Percentiles rank a stretch among this genome's conserved stretches.
Conservation (phyloP, 2,797 vertebrate genomes). For the Caiman crocodilus region DNA sequence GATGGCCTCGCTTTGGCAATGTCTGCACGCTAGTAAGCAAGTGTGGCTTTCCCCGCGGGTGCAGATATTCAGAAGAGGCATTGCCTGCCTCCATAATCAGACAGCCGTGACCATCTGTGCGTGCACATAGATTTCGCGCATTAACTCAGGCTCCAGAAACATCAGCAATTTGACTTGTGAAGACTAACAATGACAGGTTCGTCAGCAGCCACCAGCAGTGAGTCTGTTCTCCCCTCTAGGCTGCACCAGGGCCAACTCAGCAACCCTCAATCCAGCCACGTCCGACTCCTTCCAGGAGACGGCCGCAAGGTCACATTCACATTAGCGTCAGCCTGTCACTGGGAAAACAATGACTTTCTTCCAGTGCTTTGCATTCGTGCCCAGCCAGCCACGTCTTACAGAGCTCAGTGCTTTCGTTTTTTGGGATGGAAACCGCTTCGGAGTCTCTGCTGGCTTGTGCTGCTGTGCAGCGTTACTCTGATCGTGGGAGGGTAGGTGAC, state of each 20-base stretch:
- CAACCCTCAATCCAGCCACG: fast-evolving
- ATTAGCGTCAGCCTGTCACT: neutral
- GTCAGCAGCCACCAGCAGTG: neutral
- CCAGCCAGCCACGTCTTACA: neutral
- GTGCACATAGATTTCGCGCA: neutral
- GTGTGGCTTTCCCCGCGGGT: neutral
- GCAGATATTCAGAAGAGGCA: neutral
- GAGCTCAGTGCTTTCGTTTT: neutral
- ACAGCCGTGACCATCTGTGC: neutral
- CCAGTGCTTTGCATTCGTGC: neutral
- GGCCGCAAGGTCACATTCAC: neutral
- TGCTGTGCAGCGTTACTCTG: neutral
- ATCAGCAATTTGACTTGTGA: neutral
- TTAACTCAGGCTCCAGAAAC: neutral
- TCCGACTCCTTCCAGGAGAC: neutral
- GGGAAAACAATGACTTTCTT: neutral
- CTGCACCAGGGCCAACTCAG: neutral
- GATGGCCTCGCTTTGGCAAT: neutral
- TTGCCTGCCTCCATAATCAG: neutral
- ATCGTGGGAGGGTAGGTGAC: neutral
- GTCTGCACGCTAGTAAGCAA: neutral
- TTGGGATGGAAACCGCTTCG: neutral
- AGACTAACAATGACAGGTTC: neutral
- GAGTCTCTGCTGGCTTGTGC: neutral
- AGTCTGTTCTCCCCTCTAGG: neutral